Conservation (phyloP, 2,113 vertebrate genomes). For the Leptobrachium leishanense region DNA sequence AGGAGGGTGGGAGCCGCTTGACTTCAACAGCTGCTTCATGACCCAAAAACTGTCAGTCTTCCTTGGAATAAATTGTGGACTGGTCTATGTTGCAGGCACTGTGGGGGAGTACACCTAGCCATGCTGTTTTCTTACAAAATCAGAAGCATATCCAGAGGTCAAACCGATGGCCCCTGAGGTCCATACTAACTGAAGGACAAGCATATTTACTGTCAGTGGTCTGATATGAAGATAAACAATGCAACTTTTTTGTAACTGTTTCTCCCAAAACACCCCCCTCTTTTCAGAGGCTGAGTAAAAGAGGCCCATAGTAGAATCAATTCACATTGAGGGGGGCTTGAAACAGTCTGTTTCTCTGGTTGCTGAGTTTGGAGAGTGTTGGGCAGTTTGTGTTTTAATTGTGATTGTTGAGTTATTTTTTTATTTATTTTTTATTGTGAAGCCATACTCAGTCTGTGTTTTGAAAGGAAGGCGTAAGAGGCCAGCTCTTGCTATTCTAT, state of each 20-base stretch:
- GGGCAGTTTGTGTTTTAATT: slow-evolving; percentile 72
- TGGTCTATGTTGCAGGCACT: slow-evolving; percentile 65
- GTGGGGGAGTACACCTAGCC: slow-evolving; percentile 26
- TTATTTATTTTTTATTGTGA: slow-evolving; percentile 48
- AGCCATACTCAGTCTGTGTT: slow-evolving; percentile 42
- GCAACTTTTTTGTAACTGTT: neutral
- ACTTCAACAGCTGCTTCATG: slow-evolving; percentile 87
- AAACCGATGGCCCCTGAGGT: neutral
- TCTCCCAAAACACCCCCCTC: slow-evolving; percentile 53
- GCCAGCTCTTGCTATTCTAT: neutral
- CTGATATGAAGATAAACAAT: neutral
- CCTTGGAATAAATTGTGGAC: slow-evolving; percentile 88
- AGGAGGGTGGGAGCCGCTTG: slow-evolving; percentile 76
- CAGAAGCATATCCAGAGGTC: no score
- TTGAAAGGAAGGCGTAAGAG: slow-evolving; percentile 6
- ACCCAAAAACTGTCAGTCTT: slow-evolving; percentile 90
- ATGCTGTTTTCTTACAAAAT: neutral
- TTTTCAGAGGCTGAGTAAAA: slow-evolving; percentile 59
- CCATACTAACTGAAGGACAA: neutral
- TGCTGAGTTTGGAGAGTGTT: slow-evolving; percentile 70
- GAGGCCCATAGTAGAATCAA: slow-evolving; percentile 83
- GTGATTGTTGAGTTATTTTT: slow-evolving; percentile 65
- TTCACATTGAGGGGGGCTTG: slow-evolving; percentile 82
- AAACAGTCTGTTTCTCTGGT: slow-evolving; percentile 74
- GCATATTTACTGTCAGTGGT: neutral